phyloP scores from a whole-genome alignment of 2,797 vertebrate genomes.

The Sorex maritimensis region DNA sequence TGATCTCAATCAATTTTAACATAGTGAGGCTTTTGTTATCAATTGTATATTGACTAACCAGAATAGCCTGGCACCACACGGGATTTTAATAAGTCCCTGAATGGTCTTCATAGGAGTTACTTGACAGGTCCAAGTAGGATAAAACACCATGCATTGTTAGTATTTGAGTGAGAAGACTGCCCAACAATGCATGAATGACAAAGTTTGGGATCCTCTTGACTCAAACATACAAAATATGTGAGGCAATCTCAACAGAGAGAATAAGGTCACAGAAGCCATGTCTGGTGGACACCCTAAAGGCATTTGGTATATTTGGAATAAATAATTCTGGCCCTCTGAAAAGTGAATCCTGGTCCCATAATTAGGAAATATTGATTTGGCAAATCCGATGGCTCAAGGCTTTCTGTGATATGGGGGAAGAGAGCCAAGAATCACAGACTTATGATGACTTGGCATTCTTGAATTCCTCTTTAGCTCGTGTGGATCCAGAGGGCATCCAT shows the following conservation, averaged over 20 bases:
- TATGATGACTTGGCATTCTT: conserved; percentile 40
- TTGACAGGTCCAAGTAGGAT: background rate
- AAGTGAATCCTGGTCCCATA: conserved; percentile 53
- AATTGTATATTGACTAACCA: background rate
- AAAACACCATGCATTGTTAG: background rate
- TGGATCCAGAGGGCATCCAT: background rate
- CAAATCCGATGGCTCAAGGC: conserved; percentile 25
- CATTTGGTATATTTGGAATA: conserved; percentile 65
- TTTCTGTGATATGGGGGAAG: background rate
- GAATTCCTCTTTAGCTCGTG: background rate
- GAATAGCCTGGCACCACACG: background rate
- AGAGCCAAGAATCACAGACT: conserved; percentile 48
- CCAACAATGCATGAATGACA: background rate
- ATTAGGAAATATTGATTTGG: conserved; percentile 76
- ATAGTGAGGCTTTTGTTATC: background rate
- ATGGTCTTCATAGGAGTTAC: background rate
- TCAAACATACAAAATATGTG: conserved; percentile 9
- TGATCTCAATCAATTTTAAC: background rate
- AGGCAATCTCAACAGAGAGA: conserved; percentile 19
- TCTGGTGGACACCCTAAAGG: conserved; percentile 25
- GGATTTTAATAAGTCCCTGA: background rate
- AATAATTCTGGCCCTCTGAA: conserved; percentile 64
- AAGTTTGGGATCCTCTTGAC: background rate
- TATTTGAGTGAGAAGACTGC: background rate
- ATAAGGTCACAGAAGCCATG: background rate